Base-by-base conservation (phyloP, 1,140 invertebrate species). In the Scaptomyza montana region DNA sequence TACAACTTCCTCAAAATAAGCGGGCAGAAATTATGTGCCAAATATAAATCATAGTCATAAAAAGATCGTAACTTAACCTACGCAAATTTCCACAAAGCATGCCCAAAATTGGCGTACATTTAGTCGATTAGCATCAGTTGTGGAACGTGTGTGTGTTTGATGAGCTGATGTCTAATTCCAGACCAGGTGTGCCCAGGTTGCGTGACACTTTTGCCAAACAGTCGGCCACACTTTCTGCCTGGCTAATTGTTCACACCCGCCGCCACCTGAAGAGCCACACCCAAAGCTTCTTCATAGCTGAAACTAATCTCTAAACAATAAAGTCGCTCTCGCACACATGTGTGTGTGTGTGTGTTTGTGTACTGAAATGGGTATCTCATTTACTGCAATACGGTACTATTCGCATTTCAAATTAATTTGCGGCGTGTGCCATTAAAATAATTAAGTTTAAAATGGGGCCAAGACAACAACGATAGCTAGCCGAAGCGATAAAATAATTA, bases 261-360 rank as follows among this genome's bases (percentile, higher is more conserved):
- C 10, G 9, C 36, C 36, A 10, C 57, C 36, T n/a, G 28, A 3
- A 25, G 21, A 25, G 82, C 78, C 81, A 81, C 81, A 78, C 82
- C 81, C 81, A 64, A 60, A 28, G 36, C 25, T 30, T 43, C n/a
- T 43, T n/a, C 45, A 25, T 36, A 57, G 47, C 55, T 77, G 80
- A 78, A 87, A 87, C 78, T 87, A 87, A 86, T 86, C 84, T 82
- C 71, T 79, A 74, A 79, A 78, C 84, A 86, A 86, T 86, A 87
- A 89, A 70, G 75, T 43, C 76, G 66, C 45, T 43, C 33, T 8
- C 8, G 6, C 33, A 9, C 33, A 9, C 33, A 36, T 19, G 19
- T 30, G 25, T 41, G 28, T 36, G 12, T 56, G 10, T 33, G 50
- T 10, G 8, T 12, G 21, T 30, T 25, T 30, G 21, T 19, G 33